These are phyloP conservation scores for Solenopsis fugax DNA, from an alignment of 1,140 invertebrate genomes.

Conservation along the genomic window DNA sequence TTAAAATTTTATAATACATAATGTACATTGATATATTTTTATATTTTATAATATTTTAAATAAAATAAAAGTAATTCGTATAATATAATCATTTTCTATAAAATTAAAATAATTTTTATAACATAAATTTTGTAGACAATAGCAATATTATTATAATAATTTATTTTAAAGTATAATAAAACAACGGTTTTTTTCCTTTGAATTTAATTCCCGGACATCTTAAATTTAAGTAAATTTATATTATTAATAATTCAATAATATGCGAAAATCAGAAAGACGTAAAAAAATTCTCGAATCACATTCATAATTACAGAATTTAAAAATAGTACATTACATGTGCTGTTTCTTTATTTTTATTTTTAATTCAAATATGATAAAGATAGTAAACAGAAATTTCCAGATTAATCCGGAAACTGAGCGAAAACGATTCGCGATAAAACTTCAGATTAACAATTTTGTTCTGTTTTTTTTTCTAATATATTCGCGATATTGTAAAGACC, in stretches of 20 bases:
- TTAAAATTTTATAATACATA: no score
- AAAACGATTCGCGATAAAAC: slow-evolving; percentile 24
- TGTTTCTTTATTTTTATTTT: slow-evolving; percentile 19
- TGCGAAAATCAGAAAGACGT: background rate
- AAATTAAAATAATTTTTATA: no score
- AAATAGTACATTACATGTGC: background rate
- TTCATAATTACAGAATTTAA: background rate
- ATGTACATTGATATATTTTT: no score
- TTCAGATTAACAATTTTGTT: background rate
- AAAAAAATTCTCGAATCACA: background rate
- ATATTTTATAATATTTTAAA: no score
- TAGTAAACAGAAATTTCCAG: slow-evolving; percentile 7
- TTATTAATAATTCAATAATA: slow-evolving; percentile 10
- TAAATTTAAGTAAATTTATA: slow-evolving; percentile 13
- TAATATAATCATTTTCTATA: no score
- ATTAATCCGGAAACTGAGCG: slow-evolving; percentile 1
- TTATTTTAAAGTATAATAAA: background rate
- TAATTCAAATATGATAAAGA: slow-evolving; percentile 3
- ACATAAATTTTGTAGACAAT: no score
- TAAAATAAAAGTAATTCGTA: no score
- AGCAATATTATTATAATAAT: background rate
- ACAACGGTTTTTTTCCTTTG: background rate
- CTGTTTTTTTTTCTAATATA: slow-evolving; percentile 28
- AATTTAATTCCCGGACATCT: background rate
- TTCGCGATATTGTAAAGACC: background rate